These are phyloP conservation scores for Tragulus kanchil DNA, from an alignment of 2,113 vertebrate genomes.

Conservation along the genomic window DNA sequence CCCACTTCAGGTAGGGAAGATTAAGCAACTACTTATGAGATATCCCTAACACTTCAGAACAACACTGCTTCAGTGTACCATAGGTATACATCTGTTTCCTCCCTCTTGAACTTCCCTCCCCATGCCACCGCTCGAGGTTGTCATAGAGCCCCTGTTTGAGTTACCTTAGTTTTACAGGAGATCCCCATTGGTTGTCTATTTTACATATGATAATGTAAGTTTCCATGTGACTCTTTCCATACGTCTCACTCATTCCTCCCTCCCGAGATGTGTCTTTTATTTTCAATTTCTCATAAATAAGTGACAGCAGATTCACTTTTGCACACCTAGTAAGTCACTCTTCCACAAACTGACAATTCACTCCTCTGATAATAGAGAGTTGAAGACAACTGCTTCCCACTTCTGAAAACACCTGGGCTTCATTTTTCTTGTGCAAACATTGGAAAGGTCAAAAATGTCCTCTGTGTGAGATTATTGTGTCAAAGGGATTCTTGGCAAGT, in stretches of 20 bases:
- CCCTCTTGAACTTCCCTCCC: too few species aligned
- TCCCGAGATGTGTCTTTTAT: background rate
- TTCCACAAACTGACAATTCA: conserved; percentile 29
- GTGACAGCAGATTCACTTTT: background rate
- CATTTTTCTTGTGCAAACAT: conserved; percentile 62
- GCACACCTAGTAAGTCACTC: conserved; percentile 33
- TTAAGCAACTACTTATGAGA: background rate
- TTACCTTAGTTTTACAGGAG: too few species aligned
- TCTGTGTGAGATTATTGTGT: conserved; percentile 35
- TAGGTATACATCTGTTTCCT: too few species aligned
- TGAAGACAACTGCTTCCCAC: conserved; percentile 33
- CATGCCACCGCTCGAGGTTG: too few species aligned
- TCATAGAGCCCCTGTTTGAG: too few species aligned
- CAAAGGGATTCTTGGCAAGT: conserved; percentile 64
- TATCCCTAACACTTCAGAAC: background rate
- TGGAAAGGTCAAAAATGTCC: conserved; percentile 39
- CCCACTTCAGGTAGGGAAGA: background rate
- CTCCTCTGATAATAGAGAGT: background rate
- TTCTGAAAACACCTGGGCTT: conserved; percentile 63
- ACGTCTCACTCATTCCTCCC: too few species aligned
- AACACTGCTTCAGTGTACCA: background rate
- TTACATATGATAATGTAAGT: too few species aligned
- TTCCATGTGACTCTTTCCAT: too few species aligned
- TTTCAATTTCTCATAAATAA: background rate
- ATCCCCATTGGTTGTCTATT: too few species aligned